Evolutionary conservation across 1,140 invertebrate species (phyloP), one percentile per base, ranked within the genome.

Genomic region (Halesus radiatus): DNA sequence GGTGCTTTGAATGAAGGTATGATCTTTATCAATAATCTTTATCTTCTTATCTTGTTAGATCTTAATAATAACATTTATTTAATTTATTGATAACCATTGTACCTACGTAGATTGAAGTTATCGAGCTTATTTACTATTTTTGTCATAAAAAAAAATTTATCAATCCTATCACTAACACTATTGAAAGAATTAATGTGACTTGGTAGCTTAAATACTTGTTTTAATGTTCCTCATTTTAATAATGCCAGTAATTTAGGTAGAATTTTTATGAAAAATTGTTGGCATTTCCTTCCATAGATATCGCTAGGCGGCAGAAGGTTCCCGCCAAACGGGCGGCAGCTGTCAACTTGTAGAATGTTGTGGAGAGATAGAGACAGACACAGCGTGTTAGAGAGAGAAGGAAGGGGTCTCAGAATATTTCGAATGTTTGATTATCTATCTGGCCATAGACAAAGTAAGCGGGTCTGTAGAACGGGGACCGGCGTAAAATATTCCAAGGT

Each of bases 351-450:
- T 72, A 72, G 68, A 72, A 72, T 72, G 45, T 15, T 37, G 62
- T 66, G 32, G 60, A 66, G 62, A 37, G 62, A 66, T 13, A 16
- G 62, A 37, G 29, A 37, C 13, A 16, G 62, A 37, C 16, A 37
- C 13, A 45, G 23, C 62, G 62, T n/a, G 62, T 3, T 15, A 2
- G 62, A 66, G 23, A 50, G 45, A 52, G 45, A 52, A 50, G 45
- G 45, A 72, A 29, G 22, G 26, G 50, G 68, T 53, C 68, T 50
- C 23, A 50, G 68, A 72, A 72, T 72, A 72, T 72, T 72, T 72
- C 68, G 68, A 72, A 72, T 72, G 68, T 72, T 72, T 72, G 68
- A 53, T 72, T 72, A 72, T 66, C 62, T 66, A 66, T 72, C 68
- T 29, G 68, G 45, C 68, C 68, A 72, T 72, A 72, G 68, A 72